Conservation (phyloP, 1,140 invertebrate genomes). For the Drosophila ercepeae region DNA sequence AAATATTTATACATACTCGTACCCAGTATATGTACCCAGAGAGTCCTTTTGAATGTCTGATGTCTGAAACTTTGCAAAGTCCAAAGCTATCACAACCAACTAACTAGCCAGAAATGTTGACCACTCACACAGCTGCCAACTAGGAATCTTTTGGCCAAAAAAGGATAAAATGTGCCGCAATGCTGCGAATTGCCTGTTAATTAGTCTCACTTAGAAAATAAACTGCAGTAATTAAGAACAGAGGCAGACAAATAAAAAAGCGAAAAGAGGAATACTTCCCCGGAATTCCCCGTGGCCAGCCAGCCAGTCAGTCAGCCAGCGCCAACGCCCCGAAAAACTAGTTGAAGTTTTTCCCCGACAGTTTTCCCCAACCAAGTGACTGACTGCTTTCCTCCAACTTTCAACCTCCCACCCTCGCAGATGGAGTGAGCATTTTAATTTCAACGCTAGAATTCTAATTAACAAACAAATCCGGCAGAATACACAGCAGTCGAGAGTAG, state of each 20-base stretch:
- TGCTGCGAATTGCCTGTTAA: conserved; percentile 82
- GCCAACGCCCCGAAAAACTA: conserved; percentile 60
- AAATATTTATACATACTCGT: neutral
- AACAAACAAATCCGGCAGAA: conserved; percentile 82
- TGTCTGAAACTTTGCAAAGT: conserved; percentile 41
- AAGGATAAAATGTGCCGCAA: conserved; percentile 64
- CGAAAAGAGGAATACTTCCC: too few relatives aligned
- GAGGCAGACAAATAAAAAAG: conserved; percentile 54
- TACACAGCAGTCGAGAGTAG: conserved; percentile 61
- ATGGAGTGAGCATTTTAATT: conserved; percentile 69
- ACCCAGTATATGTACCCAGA: conserved; percentile 3
- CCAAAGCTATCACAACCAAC: conserved; percentile 52
- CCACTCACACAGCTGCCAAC: conserved; percentile 32
- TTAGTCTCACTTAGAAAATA: conserved; percentile 84
- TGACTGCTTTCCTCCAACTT: too few relatives aligned
- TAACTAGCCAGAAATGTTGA: conserved; percentile 71
- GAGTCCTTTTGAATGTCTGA: conserved; percentile 11
- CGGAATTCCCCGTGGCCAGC: conserved; percentile 28
- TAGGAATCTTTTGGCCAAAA: conserved; percentile 24
- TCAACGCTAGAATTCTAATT: conserved; percentile 83
- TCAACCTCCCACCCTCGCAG: too few relatives aligned
- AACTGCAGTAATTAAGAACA: conserved; percentile 83
- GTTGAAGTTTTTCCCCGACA: conserved; percentile 38
- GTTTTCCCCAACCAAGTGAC: conserved; percentile 7
- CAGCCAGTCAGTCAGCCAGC: too few relatives aligned